A percentile compares a stretch with the other conserved stretches of the same genome.
Evolutionary conservation across 2,888 invertebrate genomes (phyloP).

Genomic region (Steinernema hermaphroditum): DNA sequence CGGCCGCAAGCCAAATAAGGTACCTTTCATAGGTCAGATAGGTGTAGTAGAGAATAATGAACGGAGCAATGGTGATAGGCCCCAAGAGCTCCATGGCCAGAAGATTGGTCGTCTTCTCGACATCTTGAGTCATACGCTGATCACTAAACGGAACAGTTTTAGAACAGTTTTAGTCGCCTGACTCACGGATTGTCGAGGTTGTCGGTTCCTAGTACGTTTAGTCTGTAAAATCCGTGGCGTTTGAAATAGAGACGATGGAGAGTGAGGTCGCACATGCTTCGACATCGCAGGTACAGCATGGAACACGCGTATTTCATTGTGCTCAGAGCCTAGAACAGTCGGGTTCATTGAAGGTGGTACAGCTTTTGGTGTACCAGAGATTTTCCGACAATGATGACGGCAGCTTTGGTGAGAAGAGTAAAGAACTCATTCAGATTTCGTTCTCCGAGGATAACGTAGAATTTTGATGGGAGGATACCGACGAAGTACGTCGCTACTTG

Average conservation of each 20-base stretch:
- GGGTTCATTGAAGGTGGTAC: conserved; percentile 29
- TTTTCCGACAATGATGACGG: conserved; percentile 65
- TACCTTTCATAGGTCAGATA: conserved; percentile 70
- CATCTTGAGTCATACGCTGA: conserved; percentile 72
- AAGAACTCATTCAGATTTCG: conserved; percentile 65
- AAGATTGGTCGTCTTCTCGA: conserved; percentile 69
- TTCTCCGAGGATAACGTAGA: conserved; percentile 58
- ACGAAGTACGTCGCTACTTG: conserved; percentile 71
- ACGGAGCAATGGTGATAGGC: conserved; percentile 69
- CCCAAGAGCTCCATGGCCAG: conserved; percentile 69
- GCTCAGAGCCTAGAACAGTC: conserved; percentile 69
- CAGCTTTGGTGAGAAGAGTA: conserved; percentile 65
- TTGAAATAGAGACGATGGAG: conserved; percentile 71
- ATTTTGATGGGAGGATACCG: conserved; percentile 69
- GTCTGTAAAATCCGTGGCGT: conserved; percentile 69
- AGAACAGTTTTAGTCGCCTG: background rate
- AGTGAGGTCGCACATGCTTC: conserved; percentile 68
- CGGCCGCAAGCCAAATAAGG: conserved; percentile 34
- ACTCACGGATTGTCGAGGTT: conserved; percentile 71
- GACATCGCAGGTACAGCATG: conserved; percentile 70
- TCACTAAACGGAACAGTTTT: conserved; percentile 67
- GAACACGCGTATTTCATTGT: conserved; percentile 68
- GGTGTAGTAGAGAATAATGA: conserved; percentile 71
- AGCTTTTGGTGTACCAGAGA: conserved; percentile 60
- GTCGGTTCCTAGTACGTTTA: conserved; percentile 68